These are phyloP conservation scores for Solea solea DNA, from an alignment of 2,113 vertebrate species.

Conservation along the genomic window DNA sequence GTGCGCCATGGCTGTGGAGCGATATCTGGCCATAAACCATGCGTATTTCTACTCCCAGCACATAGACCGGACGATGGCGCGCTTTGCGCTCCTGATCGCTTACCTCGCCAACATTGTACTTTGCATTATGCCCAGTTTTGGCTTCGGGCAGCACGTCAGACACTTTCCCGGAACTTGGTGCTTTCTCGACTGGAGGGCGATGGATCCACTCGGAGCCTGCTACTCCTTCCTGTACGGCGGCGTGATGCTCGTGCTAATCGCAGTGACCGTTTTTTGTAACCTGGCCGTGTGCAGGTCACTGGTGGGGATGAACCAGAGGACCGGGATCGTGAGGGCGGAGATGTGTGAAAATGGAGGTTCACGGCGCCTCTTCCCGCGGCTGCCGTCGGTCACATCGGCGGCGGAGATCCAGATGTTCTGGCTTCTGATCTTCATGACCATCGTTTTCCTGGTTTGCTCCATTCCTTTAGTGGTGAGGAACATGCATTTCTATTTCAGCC, in stretches of 20 bases:
- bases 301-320: slow-evolving; percentile 82
- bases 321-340: slow-evolving; percentile 72
- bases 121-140: slow-evolving; percentile 83
- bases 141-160: slow-evolving; percentile 78
- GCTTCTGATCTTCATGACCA: slow-evolving; percentile 84
- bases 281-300: slow-evolving; percentile 81
- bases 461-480: slow-evolving; percentile 83
- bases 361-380: slow-evolving; percentile 75
- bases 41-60: slow-evolving; percentile 84
- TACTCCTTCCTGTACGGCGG: slow-evolving; percentile 83
- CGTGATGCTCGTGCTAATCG: slow-evolving; percentile 80
- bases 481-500: not conserved
- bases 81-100: slow-evolving; percentile 73
- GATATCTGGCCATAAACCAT: slow-evolving; percentile 84
- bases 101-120: slow-evolving; percentile 79
- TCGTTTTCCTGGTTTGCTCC: slow-evolving; percentile 84
- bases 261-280: slow-evolving; percentile 80
- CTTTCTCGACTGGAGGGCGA: slow-evolving; percentile 82
- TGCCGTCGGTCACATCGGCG: slow-evolving; percentile 76
- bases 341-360: slow-evolving; percentile 65
- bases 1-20: slow-evolving; percentile 85
- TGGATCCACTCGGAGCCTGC: slow-evolving; percentile 72
- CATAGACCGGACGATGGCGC: slow-evolving; percentile 78
- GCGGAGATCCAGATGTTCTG: slow-evolving; percentile 86
- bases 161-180: slow-evolving; percentile 85